Conservation (phyloP, 2,113 vertebrate genomes). For the Catharus minimus region DNA sequence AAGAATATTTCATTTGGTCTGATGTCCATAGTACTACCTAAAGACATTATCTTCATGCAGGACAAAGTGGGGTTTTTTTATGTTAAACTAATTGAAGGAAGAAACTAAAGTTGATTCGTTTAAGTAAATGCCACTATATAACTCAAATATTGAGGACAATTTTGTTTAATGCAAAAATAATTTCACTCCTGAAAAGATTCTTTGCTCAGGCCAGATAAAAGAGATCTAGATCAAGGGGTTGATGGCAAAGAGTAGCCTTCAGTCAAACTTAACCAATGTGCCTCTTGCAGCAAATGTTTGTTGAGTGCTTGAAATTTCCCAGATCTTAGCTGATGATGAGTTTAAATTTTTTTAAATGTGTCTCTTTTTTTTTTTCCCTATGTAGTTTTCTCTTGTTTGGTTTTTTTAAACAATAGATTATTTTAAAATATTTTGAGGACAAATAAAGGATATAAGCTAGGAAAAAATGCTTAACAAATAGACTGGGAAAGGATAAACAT, state of each 20-base stretch:
- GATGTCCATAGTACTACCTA: background rate
- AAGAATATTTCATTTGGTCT: background rate
- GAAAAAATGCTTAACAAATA: background rate
- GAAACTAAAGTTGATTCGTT: background rate
- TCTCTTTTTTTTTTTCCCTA: background rate
- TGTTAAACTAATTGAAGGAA: background rate
- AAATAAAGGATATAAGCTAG: background rate
- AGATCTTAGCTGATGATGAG: background rate
- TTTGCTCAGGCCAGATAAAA: background rate
- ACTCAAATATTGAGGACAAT: background rate
- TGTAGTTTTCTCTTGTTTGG: background rate
- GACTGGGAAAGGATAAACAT: background rate
- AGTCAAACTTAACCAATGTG: background rate
- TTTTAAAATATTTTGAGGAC: background rate
- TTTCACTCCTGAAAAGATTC: background rate
- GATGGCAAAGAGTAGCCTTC: background rate
- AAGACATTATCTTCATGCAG: background rate
- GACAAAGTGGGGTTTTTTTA: fast-evolving
- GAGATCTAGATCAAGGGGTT: background rate
- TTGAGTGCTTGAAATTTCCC: background rate
- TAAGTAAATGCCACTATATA: background rate
- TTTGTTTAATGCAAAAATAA: background rate
- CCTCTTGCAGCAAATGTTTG: background rate
- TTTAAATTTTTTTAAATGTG: background rate
- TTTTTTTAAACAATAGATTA: background rate